Percentiles rank a stretch among this genome's conserved stretches.
Evolutionary conservation across 2,797 vertebrate species (phyloP).

Genomic region (Cyprinodon diabolis): DNA sequence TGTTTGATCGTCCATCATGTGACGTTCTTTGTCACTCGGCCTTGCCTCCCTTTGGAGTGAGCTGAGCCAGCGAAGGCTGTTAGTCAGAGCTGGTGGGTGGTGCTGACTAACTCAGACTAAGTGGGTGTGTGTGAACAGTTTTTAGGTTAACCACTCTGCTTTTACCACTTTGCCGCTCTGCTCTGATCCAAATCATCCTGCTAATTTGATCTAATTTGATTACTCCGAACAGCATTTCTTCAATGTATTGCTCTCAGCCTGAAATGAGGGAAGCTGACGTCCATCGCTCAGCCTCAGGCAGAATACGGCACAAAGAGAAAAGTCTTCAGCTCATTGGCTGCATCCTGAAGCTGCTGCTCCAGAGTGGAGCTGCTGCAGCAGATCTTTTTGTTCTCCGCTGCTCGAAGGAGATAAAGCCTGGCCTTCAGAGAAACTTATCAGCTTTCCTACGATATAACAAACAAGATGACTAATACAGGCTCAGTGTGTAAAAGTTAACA

Average conservation of each 20-base stretch:
- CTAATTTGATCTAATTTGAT: too few species aligned
- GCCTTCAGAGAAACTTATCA: neutral
- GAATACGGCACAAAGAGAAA: neutral
- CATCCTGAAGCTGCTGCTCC: neutral
- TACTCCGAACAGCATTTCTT: too few species aligned
- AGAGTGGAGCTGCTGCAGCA: neutral
- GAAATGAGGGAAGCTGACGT: neutral
- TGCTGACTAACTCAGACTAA: constrained; percentile 2
- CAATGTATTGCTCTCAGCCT: neutral
- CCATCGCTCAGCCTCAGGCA: neutral
- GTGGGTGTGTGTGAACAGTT: constrained; percentile 4
- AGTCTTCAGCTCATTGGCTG: neutral
- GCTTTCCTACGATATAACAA: neutral
- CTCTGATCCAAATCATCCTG: too few species aligned
- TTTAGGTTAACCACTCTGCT: neutral
- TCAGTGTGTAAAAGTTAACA: neutral
- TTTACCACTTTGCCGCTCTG: neutral
- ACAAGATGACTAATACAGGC: neutral
- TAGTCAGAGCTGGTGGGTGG: neutral
- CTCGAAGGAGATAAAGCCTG: neutral
- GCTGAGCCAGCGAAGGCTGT: neutral
- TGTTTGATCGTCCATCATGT: neutral
- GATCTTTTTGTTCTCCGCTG: constrained; percentile 11
- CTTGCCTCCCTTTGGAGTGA: too few species aligned
- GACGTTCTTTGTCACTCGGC: too few species aligned